A percentile compares a stretch with the other conserved stretches of the same genome.
These are phyloP conservation scores for Heliconius aoede DNA, from an alignment of 2,888 invertebrate species.

Conservation along the genomic window DNA sequence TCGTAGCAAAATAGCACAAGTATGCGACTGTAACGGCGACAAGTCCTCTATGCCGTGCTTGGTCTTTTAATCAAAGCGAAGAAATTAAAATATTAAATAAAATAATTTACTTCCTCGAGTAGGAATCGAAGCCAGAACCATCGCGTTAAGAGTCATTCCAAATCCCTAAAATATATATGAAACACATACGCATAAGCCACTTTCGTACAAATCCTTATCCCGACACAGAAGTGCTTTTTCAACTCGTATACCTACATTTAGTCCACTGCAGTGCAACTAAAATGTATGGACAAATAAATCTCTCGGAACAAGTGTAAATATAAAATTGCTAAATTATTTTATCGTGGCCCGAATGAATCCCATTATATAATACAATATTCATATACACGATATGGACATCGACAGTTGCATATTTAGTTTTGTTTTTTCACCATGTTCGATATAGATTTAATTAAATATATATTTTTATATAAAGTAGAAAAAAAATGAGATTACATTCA, in stretches of 20 bases:
- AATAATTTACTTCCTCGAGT: no score
- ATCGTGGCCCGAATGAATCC: background rate
- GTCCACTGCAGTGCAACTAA: slow-evolving; percentile 37
- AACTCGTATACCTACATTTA: slow-evolving; percentile 42
- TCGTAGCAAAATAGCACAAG: no score
- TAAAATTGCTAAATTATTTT: slow-evolving; percentile 24
- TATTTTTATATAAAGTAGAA: no score
- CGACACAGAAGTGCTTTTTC: slow-evolving; percentile 38
- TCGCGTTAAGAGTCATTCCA: no score
- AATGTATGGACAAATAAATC: slow-evolving; percentile 40
- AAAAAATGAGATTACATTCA: no score
- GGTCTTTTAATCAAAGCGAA: no score
- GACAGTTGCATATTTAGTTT: background rate
- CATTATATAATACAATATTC: slow-evolving; percentile 9
- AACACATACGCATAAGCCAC: background rate
- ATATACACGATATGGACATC: background rate
- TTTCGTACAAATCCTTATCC: slow-evolving; percentile 18
- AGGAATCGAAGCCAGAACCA: no score
- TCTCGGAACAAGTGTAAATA: slow-evolving; percentile 34
- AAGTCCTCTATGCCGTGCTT: no score
- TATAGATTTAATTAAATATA: background rate
- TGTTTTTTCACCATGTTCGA: background rate
- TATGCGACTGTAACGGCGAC: no score
- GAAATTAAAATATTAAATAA: no score
- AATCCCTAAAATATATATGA: background rate